Conservation (phyloP, 1,140 invertebrate genomes). For the Brachionus koreanus region DNA sequence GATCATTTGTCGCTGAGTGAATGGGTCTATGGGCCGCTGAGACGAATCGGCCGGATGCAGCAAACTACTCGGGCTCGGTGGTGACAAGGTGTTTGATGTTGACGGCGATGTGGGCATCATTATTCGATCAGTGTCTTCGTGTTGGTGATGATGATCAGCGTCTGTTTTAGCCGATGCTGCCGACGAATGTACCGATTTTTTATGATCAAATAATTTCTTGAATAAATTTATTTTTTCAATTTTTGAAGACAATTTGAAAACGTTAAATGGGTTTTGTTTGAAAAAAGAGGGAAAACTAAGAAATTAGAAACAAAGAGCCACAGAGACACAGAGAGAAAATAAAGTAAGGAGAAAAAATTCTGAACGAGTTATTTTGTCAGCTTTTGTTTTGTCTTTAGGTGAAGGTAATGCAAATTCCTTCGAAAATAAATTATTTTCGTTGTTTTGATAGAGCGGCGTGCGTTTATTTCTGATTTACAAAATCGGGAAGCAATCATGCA, state of each 20-base stretch:
- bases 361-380: background rate
- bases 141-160: background rate
- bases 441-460: background rate
- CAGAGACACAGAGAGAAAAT: background rate
- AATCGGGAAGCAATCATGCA: background rate
- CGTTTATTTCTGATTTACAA: background rate
- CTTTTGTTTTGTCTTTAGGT: background rate
- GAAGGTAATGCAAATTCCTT: background rate
- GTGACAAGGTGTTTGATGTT: constrained; percentile 5
- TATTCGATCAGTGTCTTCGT: background rate
- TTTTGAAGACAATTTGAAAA: constrained; percentile 36
- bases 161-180: background rate
- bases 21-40: constrained; percentile 32
- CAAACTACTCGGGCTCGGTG: background rate
- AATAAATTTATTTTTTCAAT: constrained; percentile 43
- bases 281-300: background rate
- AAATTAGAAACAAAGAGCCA: background rate
- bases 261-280: background rate
- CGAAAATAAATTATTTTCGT: background rate
- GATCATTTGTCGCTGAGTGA: constrained; percentile 35
- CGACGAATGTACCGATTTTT: background rate
- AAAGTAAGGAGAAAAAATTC: background rate
- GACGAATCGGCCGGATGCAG: background rate
- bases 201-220: constrained; percentile 41
- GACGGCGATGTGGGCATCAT: constrained; percentile 35